Evolutionary conservation across 1,140 invertebrate genomes (phyloP).

Genomic region (Heliconius eleuchia): DNA sequence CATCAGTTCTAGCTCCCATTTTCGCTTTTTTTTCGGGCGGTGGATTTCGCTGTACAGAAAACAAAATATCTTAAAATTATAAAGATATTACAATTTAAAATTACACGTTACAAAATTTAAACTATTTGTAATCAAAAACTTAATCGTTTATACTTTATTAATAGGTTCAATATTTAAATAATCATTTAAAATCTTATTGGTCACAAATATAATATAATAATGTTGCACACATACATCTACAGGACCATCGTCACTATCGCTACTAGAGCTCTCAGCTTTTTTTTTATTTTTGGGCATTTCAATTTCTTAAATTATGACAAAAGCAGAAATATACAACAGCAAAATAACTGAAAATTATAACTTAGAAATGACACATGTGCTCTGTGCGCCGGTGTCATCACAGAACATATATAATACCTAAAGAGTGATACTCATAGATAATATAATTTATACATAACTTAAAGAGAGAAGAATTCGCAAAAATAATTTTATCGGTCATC

Average conservation of each 20-base stretch:
- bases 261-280: constrained; percentile 63
- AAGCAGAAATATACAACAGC: neutral
- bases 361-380: neutral
- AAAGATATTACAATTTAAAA: constrained; percentile 10
- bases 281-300: constrained; percentile 79
- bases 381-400: neutral
- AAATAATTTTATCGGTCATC: no score
- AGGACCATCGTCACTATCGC: constrained; percentile 79
- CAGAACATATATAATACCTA: no score
- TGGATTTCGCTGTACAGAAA: constrained; percentile 62
- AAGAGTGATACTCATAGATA: no score
- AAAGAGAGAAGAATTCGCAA: no score
- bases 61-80: constrained; percentile 18
- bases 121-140: no score
- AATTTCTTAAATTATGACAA: neutral
- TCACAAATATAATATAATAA: no score
- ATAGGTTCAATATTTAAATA: no score
- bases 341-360: neutral
- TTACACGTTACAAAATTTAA: no score
- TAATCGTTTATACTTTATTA: no score
- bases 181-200: no score
- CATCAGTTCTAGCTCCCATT: constrained; percentile 64
- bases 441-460: no score
- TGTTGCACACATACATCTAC: constrained; percentile 67
- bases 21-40: constrained; percentile 78